These are phyloP conservation scores for Astropecten irregularis DNA, from an alignment of 53 echinoderm and acorn worm genomes.

Conservation along the genomic window DNA sequence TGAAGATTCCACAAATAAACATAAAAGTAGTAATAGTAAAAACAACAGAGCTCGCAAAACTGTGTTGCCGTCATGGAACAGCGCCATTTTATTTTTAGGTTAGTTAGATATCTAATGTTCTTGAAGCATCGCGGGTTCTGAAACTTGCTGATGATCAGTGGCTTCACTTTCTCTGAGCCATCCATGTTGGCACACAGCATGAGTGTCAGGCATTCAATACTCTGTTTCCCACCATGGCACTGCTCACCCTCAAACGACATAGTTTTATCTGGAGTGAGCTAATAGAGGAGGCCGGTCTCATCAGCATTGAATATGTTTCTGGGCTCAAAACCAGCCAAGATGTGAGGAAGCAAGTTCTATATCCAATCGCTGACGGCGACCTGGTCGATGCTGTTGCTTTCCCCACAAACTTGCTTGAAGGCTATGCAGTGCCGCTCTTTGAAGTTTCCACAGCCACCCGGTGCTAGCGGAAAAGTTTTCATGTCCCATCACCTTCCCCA, in stretches of 20 bases:
- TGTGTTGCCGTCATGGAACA: not conserved
- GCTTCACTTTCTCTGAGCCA: slow-evolving; percentile 48
- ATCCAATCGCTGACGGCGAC: not conserved
- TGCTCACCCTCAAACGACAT: slow-evolving; percentile 14
- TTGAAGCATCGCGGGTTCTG: slow-evolving; percentile 30
- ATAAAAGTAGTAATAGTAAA: not conserved
- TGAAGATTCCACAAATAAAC: not conserved
- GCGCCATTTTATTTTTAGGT: not conserved
- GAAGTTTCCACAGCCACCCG: slow-evolving; percentile 59
- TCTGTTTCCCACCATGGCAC: slow-evolving; percentile 42
- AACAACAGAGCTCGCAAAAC: not conserved
- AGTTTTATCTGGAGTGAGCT: slow-evolving; percentile 39
- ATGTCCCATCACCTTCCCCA: slow-evolving; percentile 24
- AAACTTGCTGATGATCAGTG: slow-evolving; percentile 58
- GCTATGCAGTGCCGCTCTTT: slow-evolving; percentile 46
- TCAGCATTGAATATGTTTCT: slow-evolving; percentile 45
- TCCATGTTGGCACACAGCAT: slow-evolving; percentile 61
- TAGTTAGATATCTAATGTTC: not conserved
- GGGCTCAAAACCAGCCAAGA: not conserved
- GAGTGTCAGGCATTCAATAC: slow-evolving; percentile 52
- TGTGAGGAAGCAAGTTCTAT: not conserved
- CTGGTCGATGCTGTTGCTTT: not conserved
- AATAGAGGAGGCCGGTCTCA: slow-evolving; percentile 56
- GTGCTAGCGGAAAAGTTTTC: slow-evolving; percentile 39
- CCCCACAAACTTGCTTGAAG: slow-evolving; percentile 1